Percentiles rank a stretch among this genome's conserved stretches.
These are phyloP conservation scores for Atta cephalotes DNA, from an alignment of 1,140 invertebrate species.

Conservation along the genomic window DNA sequence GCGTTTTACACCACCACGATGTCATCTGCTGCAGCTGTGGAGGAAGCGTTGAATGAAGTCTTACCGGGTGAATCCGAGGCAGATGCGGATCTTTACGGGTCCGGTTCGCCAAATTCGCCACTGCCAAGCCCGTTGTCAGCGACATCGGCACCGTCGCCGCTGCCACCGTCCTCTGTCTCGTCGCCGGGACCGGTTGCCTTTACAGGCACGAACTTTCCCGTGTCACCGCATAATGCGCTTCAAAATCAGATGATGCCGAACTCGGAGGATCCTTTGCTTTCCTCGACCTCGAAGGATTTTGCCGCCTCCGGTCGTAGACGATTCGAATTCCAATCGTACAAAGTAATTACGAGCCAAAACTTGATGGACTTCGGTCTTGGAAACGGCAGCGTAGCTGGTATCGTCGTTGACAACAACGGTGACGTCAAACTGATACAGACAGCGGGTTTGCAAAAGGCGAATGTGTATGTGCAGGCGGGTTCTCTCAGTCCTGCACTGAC, in stretches of 20 bases:
- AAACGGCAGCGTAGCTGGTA: conserved; percentile 87
- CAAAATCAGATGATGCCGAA: conserved; percentile 94
- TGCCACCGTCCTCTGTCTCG: conserved; percentile 86
- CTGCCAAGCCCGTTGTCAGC: conserved; percentile 88
- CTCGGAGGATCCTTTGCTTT: conserved; percentile 93
- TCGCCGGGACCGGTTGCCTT: conserved; percentile 86
- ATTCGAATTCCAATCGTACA: conserved; percentile 89
- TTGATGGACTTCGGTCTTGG: conserved; percentile 87
- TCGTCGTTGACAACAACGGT: conserved; percentile 89
- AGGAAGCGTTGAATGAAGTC: conserved; percentile 93
- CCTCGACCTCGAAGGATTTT: conserved; percentile 93
- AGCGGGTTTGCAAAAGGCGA: conserved; percentile 85
- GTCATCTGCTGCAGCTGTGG: conserved; percentile 93
- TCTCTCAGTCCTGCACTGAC: conserved; percentile 82
- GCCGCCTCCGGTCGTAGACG: conserved; percentile 87
- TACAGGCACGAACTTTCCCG: conserved; percentile 84
- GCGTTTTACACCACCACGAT: conserved; percentile 95
- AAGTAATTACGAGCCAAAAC: conserved; percentile 88
- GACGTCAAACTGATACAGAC: conserved; percentile 89
- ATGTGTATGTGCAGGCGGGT: conserved; percentile 85
- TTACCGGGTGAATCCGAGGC: conserved; percentile 91
- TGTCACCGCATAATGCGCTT: conserved; percentile 87
- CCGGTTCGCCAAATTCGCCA: conserved; percentile 87
- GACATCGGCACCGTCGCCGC: conserved; percentile 88
- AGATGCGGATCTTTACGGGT: conserved; percentile 88